A percentile compares a stretch with the other conserved stretches of the same genome.
Evolutionary conservation across 2,113 vertebrate genomes (phyloP).

Genomic region (Cranoglanis bouderius): DNA sequence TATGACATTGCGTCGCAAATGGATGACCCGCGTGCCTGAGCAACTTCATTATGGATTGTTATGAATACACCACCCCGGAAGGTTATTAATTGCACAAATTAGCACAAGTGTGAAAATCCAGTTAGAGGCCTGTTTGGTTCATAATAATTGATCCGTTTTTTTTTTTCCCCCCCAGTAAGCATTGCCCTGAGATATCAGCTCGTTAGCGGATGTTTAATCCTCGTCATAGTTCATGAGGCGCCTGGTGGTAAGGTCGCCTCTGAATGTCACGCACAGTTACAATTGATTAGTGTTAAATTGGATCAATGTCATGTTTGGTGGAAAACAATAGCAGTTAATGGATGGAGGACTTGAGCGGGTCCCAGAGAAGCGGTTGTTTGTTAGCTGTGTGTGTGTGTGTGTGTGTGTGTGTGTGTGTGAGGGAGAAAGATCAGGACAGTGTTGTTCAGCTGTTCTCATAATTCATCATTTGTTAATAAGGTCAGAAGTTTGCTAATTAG

Average conservation of each 20-base stretch:
- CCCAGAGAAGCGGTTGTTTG: constrained; percentile 89
- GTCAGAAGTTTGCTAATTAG: constrained; percentile 40
- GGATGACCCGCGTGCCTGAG: constrained; percentile 82
- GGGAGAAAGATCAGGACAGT: not conserved
- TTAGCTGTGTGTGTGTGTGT: constrained; percentile 38
- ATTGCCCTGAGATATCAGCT: constrained; percentile 97
- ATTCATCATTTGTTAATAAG: constrained; percentile 44
- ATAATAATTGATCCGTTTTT: constrained; percentile 94
- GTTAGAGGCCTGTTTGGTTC: constrained; percentile 89
- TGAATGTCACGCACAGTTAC: constrained; percentile 99
- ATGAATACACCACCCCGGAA: constrained; percentile 85
- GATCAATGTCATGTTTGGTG: constrained; percentile 99
- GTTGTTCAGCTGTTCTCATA: constrained; percentile 29
- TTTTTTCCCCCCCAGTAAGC: constrained; percentile 80
- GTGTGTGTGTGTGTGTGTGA: not conserved
- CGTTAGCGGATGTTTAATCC: constrained; percentile 99
- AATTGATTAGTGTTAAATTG: constrained; percentile 99
- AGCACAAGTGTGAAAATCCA: constrained; percentile 90
- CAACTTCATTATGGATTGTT: constrained; percentile 82
- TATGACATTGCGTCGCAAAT: constrained; percentile 88
- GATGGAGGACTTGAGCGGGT: constrained; percentile 83
- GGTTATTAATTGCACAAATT: constrained; percentile 98
- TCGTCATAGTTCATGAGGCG: constrained; percentile 97
- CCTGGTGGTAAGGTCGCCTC: constrained; percentile 99
- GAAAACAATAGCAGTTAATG: constrained; percentile 99